phyloP scores from a whole-genome alignment of 2,113 vertebrate species.

The Caloenas nicobarica region DNA sequence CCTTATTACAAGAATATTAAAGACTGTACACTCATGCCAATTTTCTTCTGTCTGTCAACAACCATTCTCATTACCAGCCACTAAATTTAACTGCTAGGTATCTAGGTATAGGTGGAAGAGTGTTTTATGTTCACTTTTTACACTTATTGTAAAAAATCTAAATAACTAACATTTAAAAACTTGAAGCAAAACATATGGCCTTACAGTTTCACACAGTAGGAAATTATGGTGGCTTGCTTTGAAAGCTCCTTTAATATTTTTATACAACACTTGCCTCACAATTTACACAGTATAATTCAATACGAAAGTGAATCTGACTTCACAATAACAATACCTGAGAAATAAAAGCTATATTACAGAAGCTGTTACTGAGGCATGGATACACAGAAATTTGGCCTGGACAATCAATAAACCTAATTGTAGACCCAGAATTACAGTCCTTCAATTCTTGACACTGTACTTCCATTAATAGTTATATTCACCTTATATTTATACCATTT shows the following conservation, averaged over 20 bases:
- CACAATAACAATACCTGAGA: neutral
- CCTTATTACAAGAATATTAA: neutral
- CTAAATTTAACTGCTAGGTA: neutral
- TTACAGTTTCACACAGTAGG: neutral
- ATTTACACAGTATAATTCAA: neutral
- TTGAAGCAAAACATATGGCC: neutral
- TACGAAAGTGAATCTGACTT: neutral
- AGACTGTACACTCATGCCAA: neutral
- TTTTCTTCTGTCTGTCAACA: neutral
- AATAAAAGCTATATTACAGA: neutral
- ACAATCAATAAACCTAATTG: neutral
- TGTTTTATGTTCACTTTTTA: neutral
- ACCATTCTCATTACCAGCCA: neutral
- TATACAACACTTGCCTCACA: neutral
- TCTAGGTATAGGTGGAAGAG: neutral
- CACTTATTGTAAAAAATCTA: neutral
- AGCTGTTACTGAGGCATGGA: neutral
- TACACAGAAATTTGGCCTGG: neutral
- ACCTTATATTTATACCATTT: neutral
- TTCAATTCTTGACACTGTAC: neutral
- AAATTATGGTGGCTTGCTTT: neutral
- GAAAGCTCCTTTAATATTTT: neutral
- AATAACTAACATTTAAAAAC: neutral
- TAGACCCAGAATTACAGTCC: neutral
- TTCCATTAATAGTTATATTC: neutral